A percentile compares a stretch with the other conserved stretches of the same genome.
Conservation (phyloP, 2,113 vertebrate genomes). For the Scopus umbretta region DNA sequence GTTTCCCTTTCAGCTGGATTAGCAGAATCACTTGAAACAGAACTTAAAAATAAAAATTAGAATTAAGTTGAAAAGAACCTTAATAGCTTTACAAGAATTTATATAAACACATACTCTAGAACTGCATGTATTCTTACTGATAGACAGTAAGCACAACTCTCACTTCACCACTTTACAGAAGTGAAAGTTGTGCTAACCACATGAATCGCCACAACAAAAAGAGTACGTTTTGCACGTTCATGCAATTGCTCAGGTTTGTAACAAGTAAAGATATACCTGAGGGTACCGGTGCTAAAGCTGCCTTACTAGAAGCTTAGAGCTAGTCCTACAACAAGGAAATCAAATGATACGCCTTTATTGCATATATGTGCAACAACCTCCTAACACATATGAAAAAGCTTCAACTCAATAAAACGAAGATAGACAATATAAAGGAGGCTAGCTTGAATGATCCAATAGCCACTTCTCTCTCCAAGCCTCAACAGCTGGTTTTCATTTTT, state of each 20-base stretch:
- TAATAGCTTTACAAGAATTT: neutral
- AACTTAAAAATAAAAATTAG: constrained; percentile 60
- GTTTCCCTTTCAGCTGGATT: constrained; percentile 81
- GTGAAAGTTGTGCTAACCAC: neutral
- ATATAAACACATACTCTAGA: neutral
- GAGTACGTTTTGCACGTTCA: neutral
- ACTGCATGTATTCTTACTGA: neutral
- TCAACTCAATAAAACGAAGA: neutral
- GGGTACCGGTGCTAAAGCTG: neutral
- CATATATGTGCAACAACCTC: neutral
- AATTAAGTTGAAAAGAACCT: neutral
- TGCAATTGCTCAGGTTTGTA: neutral
- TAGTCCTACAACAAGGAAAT: neutral
- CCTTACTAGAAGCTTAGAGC: neutral
- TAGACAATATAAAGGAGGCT: neutral
- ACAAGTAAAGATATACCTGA: neutral
- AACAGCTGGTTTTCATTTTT: neutral
- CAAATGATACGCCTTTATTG: neutral
- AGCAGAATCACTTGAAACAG: constrained; percentile 77
- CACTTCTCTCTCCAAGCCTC: neutral
- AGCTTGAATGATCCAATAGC: neutral
- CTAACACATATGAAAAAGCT: neutral
- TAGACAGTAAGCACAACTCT: neutral
- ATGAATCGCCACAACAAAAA: neutral
- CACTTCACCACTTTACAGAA: neutral